Evolutionary conservation across 2,888 invertebrate species (phyloP).

Genomic region (Homarus gammarus): DNA sequence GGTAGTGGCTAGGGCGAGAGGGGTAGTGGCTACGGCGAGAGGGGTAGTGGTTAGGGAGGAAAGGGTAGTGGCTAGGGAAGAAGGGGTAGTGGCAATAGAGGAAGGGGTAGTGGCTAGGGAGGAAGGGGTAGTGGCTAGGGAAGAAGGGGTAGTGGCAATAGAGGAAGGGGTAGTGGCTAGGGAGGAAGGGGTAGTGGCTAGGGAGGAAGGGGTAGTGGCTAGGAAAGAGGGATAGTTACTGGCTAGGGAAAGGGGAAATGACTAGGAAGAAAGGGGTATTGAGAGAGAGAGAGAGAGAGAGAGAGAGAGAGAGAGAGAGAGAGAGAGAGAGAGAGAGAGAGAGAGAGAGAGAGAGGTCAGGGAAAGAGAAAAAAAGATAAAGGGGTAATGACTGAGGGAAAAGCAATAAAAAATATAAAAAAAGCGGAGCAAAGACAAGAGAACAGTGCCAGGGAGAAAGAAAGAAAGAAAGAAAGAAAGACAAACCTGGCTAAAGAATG

Average conservation of each 20-base stretch:
- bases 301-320: constrained; percentile 19
- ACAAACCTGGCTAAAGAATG: constrained; percentile 21
- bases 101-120: background rate
- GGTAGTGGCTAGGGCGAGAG: too few relatives aligned
- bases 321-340: constrained; percentile 29
- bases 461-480: constrained; percentile 25
- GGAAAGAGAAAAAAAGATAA: constrained; percentile 13
- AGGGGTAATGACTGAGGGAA: constrained; percentile 4
- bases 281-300: constrained; percentile 23
- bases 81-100: too few relatives aligned
- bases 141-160: too few relatives aligned
- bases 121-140: too few relatives aligned
- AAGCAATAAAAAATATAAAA: constrained; percentile 14
- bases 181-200: too few relatives aligned
- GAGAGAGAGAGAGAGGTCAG: constrained; percentile 21
- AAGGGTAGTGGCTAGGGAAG: too few relatives aligned
- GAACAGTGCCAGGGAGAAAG: background rate
- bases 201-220: background rate
- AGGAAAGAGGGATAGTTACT: too few relatives aligned
- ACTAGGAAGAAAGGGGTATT: background rate
- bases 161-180: too few relatives aligned
- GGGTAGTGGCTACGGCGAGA: too few relatives aligned
- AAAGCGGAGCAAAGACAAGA: constrained; percentile 30
- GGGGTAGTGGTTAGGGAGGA: too few relatives aligned
- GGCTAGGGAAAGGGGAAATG: too few relatives aligned